Evolutionary conservation across 2,797 vertebrate species (phyloP).

Genomic region (Anguilla marmorata): DNA sequence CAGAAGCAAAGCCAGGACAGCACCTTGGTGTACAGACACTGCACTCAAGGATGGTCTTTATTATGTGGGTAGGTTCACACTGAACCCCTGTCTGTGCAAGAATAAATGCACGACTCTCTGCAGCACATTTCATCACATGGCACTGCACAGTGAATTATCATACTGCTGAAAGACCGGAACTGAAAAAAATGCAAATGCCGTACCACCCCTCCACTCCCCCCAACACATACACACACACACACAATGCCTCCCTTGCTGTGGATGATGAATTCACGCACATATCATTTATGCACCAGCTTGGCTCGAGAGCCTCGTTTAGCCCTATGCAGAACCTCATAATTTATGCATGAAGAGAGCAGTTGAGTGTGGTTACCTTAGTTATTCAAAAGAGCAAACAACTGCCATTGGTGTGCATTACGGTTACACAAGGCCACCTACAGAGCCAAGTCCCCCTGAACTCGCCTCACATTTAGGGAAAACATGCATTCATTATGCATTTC

Average conservation of each 20-base stretch:
- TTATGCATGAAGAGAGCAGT: slow-evolving; percentile 25
- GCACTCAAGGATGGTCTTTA: neutral
- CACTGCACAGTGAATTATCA: neutral
- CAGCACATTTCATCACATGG: neutral
- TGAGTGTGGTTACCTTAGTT: slow-evolving; percentile 24
- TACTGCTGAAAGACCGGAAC: neutral
- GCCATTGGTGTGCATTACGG: slow-evolving; percentile 20
- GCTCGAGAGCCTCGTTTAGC: slow-evolving; percentile 17
- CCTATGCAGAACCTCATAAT: neutral
- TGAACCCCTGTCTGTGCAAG: neutral
- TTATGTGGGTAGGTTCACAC: neutral
- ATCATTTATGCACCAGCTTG: slow-evolving; percentile 14
- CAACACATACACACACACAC: neutral
- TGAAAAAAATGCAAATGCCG: neutral
- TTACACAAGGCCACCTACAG: neutral
- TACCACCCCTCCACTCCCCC: neutral
- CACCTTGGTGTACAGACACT: neutral
- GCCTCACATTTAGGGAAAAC: neutral
- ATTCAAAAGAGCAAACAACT: slow-evolving; percentile 18
- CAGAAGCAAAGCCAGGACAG: neutral
- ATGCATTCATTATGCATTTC: neutral
- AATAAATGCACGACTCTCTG: neutral
- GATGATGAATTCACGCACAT: slow-evolving; percentile 30
- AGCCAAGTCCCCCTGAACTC: slow-evolving; percentile 1
- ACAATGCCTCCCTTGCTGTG: neutral